Base-by-base conservation (phyloP, 2,113 vertebrate genomes). In the Tachysurus vachellii region DNA sequence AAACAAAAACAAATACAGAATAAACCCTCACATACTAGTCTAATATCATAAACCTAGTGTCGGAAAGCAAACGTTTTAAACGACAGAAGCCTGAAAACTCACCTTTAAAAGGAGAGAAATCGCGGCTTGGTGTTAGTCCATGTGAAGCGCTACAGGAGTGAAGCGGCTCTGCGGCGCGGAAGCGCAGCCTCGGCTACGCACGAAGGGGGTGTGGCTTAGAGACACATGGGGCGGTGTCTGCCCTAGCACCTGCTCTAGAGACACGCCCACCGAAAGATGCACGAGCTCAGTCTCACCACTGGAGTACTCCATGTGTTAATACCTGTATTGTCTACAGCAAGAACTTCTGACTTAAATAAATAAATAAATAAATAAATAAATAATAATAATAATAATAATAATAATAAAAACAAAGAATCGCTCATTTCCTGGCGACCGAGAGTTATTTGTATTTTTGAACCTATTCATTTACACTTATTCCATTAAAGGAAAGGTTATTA, bases 31-130 rank as follows among this genome's bases (percentile, higher is more conserved):
- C 53, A 53, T 31, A n/a, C 1, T 44, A 11, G 31, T 16, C 28
- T 71, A 4, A 14, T n/a, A 6, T 1, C 5, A 26, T 8, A 76
- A 59, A 47, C 79, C 2, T 1, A 7, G 77, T 8, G 21, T 19
- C 19, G 21, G 21, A 8, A 31, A 28, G 5, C 14, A 56, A 4
- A 31, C 16, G n/a, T 56, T 3, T 57, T 5, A 31, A 31, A 28
- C 4, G 76, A 0, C 5, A 56, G 0, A 16, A 31, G 53, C 26
- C 3, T 2, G 21, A 57, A 17, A 53, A 53, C 86, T 87, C 80
- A 83, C 86, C 86, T 87, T 42, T 44, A 83, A 62, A 31, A 31
- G 2, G 85, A 56, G 77, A 71, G 82, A 73, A 59, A 26, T 23
- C 44, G 59, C 61, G 31, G 42, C 3, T 36, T 13, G 36, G 2